These are phyloP conservation scores for Pammene fasciana DNA, from an alignment of 2,888 invertebrate genomes.

Conservation along the genomic window DNA sequence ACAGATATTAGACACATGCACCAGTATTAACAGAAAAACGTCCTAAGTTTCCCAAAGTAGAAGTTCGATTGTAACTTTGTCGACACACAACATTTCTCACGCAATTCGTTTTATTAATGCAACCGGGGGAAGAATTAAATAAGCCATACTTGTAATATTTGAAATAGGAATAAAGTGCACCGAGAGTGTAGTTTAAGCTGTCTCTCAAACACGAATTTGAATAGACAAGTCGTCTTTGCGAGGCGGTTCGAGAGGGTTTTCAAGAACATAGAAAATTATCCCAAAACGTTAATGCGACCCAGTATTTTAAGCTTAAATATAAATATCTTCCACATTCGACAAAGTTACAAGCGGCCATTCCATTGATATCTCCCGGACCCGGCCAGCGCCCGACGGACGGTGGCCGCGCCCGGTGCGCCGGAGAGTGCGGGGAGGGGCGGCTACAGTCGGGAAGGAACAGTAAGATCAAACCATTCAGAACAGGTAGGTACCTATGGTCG, in stretches of 20 bases:
- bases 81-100: background rate
- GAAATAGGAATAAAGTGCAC: no score
- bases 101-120: background rate
- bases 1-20: conserved; percentile 76
- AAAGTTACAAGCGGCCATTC: conserved; percentile 57
- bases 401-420: conserved; percentile 23
- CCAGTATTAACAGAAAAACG: conserved; percentile 58
- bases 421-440: conserved; percentile 51
- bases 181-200: no score
- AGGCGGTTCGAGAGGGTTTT: no score
- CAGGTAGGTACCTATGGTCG: conserved; percentile 70
- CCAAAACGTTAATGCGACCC: background rate
- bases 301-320: background rate
- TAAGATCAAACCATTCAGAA: conserved; percentile 82
- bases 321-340: conserved; percentile 41
- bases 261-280: background rate
- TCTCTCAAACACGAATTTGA: no score
- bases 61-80: conserved; percentile 57
- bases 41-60: conserved; percentile 49
- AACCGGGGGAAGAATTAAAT: no score
- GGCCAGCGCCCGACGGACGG: conserved; percentile 5
- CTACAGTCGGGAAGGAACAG: conserved; percentile 69
- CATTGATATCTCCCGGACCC: conserved; percentile 20
- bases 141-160: no score
- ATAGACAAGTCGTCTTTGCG: no score